Base-by-base conservation (phyloP, 2,888 invertebrate genomes). In the Drosophila anomelani region DNA sequence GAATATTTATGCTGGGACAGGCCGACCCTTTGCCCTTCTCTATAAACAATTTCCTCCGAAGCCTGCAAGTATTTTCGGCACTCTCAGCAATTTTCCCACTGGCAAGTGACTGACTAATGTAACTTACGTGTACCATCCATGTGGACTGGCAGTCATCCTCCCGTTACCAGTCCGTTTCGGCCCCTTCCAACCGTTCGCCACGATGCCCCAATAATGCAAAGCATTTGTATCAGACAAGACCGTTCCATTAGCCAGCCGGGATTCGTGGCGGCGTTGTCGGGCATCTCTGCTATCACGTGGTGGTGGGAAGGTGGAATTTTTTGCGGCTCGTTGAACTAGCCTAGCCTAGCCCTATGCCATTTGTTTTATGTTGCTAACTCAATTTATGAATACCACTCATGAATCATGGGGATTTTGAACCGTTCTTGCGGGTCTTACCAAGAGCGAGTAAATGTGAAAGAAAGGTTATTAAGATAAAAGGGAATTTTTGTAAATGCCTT, bases 71-170 rank as follows among this genome's bases (percentile, higher is more conserved):
- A 75, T 74, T 77, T 68, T 66, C 46, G 34, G 73, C 69, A 75
- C 57, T 82, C 82, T 81, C 85, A 62, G 82, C 83, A 69, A 74
- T 69, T 75, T 79, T 75, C 54, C 70, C 73, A 79, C 59, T 75
- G 63, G 47, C 69, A 76, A 76, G 76, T 76, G 84, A 80, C 80
- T 84, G 84, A 88, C 84, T 84, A 88, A 84, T 84, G 84, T 80
- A 76, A 76, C 63, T 88, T 88, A 84, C 84, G 84, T 84, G 84
- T 84, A 72, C n/a, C 60, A 43, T 38, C 38, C 0, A 36, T 38
- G 34, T 49, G 55, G 20, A 62, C 55, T 49, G 36, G 56, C 26
- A 59, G 55, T 39, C 62, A 55, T 23, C 63, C 53, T 46, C 15
- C 12, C 20, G 53, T 34, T 56, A 6, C 53, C 12, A 13, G n/a